Percentiles rank a stretch among this genome's conserved stretches.
Conservation (phyloP, 2,113 vertebrate genomes). For the Menidia beryllina region DNA sequence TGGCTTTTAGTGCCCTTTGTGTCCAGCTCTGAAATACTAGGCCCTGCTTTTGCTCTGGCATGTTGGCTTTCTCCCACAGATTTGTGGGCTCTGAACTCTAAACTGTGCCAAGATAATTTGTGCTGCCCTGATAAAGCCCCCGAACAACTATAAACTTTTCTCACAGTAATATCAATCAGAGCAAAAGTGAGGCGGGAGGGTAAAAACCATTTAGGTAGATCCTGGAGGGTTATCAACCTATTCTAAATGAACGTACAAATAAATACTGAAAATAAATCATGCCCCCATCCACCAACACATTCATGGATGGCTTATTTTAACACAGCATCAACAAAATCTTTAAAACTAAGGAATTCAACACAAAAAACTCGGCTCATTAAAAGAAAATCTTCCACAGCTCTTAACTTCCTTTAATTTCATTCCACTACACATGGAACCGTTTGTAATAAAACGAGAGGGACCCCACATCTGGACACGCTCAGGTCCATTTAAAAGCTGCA, state of each 20-base stretch:
- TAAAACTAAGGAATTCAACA: constrained; percentile 11
- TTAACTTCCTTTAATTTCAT: constrained; percentile 36
- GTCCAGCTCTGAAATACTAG: neutral
- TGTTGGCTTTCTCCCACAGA: constrained; percentile 9
- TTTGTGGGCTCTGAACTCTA: neutral
- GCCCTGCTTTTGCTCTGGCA: neutral
- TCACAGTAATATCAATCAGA: neutral
- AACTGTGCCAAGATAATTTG: neutral
- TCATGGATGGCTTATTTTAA: constrained; percentile 15
- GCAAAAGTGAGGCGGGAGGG: neutral
- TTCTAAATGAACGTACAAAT: constrained; percentile 27
- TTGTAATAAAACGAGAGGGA: constrained; percentile 25
- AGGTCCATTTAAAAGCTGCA: neutral
- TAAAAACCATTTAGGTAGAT: neutral
- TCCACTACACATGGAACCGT: constrained; percentile 12
- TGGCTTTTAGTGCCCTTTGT: neutral
- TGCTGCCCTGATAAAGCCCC: constrained; percentile 9
- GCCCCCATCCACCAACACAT: too few species aligned
- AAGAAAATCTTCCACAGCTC: constrained; percentile 11
- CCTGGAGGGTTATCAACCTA: constrained; percentile 23
- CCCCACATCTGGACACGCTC: neutral
- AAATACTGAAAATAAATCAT: neutral
- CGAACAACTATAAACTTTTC: neutral
- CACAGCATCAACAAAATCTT: constrained; percentile 21
- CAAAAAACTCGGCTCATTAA: constrained; percentile 2